Conservation (phyloP, 2,888 invertebrate species). For the Choristoneura rosaceana region DNA sequence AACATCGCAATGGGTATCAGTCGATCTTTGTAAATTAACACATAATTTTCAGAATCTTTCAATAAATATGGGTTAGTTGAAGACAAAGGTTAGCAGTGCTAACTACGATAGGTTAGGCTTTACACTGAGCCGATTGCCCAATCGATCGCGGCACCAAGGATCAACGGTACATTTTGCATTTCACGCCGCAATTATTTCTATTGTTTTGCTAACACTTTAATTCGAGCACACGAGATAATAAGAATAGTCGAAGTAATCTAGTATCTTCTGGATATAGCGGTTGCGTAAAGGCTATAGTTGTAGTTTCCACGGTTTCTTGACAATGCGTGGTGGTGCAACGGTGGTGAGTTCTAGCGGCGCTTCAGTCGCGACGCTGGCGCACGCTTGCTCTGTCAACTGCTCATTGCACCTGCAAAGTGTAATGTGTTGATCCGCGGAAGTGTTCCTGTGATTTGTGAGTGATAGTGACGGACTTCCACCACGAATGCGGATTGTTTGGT, state of each 20-base stretch:
- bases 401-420: constrained; percentile 56
- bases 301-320: constrained; percentile 80
- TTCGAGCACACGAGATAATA: constrained; percentile 58
- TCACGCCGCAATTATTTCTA: constrained; percentile 40
- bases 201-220: constrained; percentile 44
- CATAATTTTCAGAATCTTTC: not conserved
- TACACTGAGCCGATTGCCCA: constrained; percentile 26
- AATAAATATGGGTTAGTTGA: not conserved
- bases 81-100: constrained; percentile 27
- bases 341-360: constrained; percentile 63
- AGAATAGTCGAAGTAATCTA: constrained; percentile 69
- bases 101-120: constrained; percentile 26
- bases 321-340: constrained; percentile 81
- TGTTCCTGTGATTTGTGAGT: constrained; percentile 35
- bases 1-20: constrained; percentile 17
- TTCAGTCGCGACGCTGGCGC: constrained; percentile 74
- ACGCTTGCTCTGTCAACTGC: constrained; percentile 72
- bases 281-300: constrained; percentile 76
- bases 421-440: constrained; percentile 45
- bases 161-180: constrained; percentile 28
- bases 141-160: constrained; percentile 39
- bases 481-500: constrained; percentile 35
- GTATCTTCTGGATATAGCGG: constrained; percentile 75
- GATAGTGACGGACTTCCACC: constrained; percentile 14
- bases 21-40: not conserved